Conservation (phyloP, 2,113 vertebrate genomes). For the Eptesicus fuscus region DNA sequence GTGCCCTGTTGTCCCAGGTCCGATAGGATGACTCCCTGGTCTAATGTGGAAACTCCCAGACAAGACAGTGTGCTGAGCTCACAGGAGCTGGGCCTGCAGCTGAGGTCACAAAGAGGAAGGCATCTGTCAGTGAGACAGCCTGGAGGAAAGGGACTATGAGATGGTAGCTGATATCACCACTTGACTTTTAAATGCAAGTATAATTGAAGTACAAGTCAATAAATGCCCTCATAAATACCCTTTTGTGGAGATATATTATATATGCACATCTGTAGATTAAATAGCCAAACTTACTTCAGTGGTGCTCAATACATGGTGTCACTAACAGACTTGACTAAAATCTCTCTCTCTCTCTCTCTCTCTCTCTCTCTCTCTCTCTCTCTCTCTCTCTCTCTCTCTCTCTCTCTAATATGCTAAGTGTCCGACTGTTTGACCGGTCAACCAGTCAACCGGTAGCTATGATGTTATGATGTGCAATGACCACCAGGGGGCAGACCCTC, state of each 20-base stretch:
- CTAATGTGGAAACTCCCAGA: neutral
- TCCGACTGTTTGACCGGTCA: no score
- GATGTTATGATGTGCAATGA: no score
- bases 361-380: no score
- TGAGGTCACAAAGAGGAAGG: neutral
- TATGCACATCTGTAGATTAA: neutral
- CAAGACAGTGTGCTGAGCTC: neutral
- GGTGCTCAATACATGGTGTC: neutral
- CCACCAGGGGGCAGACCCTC: no score
- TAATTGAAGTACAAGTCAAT: neutral
- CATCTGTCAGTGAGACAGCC: neutral
- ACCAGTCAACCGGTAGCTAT: no score
- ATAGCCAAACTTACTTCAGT: neutral
- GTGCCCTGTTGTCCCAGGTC: neutral
- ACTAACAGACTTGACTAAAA: neutral
- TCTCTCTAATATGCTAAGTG: no score
- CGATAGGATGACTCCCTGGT: neutral
- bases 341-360: no score
- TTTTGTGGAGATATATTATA: neutral
- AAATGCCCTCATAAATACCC: neutral
- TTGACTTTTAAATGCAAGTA: neutral
- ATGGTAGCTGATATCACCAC: neutral
- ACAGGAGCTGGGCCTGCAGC: rapidly evolving
- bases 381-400: no score
- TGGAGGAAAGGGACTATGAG: neutral